Evolutionary conservation across 2,113 vertebrate species (phyloP).

Genomic region (Noctilio leporinus): DNA sequence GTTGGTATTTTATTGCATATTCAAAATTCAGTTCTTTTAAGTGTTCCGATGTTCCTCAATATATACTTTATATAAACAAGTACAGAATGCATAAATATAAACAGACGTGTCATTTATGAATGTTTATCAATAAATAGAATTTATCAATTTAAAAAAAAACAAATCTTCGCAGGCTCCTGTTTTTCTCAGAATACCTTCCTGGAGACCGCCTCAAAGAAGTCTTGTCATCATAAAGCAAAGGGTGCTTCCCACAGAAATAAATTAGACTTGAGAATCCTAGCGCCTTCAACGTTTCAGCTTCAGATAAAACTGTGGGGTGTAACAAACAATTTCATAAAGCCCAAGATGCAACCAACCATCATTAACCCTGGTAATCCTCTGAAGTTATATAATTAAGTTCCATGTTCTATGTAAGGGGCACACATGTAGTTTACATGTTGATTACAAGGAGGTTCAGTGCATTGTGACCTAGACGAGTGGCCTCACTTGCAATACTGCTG

Average conservation of each 20-base stretch:
- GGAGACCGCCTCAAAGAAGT: conserved; percentile 10
- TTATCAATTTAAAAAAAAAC: conserved; percentile 20
- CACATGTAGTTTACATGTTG: background rate
- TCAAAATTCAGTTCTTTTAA: conserved; percentile 29
- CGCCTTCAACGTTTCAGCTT: background rate
- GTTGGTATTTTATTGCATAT: conserved; percentile 30
- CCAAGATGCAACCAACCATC: background rate
- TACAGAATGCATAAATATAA: conserved; percentile 49
- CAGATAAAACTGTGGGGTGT: background rate
- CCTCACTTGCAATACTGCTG: background rate
- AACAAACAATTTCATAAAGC: background rate
- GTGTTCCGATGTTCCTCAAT: background rate
- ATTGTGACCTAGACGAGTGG: background rate
- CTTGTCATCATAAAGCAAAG: background rate
- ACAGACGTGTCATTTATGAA: conserved; percentile 2
- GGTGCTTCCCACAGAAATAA: background rate
- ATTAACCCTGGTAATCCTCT: background rate
- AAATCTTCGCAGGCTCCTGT: background rate
- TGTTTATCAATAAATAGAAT: conserved; percentile 59
- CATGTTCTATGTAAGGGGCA: background rate
- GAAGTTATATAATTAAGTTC: background rate
- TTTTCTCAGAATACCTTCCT: conserved; percentile 16
- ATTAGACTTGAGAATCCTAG: background rate
- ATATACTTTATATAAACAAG: conserved; percentile 14
- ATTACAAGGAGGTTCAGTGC: background rate